These are phyloP conservation scores for Conopomorpha cramerella DNA, from an alignment of 1,140 invertebrate genomes.

Conservation along the genomic window DNA sequence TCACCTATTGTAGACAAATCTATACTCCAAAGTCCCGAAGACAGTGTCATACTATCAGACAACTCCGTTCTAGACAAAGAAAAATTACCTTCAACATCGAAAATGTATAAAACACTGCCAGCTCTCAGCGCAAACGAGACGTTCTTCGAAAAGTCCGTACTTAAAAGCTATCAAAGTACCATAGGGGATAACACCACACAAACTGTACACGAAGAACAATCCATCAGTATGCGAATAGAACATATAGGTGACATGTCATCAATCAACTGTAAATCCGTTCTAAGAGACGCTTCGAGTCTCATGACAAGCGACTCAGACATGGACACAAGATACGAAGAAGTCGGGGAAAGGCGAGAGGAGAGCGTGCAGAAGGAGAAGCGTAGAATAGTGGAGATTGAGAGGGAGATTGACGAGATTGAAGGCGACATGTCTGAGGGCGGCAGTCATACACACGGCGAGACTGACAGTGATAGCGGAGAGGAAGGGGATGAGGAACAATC, in stretches of 20 bases:
- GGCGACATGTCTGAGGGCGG: conserved; percentile 7
- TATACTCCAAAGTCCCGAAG: conserved; percentile 30
- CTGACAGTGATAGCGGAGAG: conserved; percentile 13
- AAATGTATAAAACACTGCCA: conserved; percentile 5
- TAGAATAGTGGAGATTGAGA: not conserved
- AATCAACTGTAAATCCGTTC: conserved; percentile 18
- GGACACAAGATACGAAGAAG: conserved; percentile 17
- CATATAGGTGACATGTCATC: not conserved
- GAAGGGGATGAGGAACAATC: conserved; percentile 11
- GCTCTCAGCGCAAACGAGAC: conserved; percentile 15
- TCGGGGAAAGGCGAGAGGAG: conserved; percentile 14
- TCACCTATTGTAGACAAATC: conserved; percentile 47
- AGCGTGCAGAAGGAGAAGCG: not conserved
- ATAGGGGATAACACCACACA: conserved; percentile 8
- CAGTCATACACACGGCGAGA: conserved; percentile 38
- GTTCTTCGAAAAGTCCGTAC: conserved; percentile 15
- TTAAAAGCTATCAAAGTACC: conserved; percentile 22
- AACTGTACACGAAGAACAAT: conserved; percentile 1
- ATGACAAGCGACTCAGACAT: conserved; percentile 42
- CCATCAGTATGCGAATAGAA: not conserved
- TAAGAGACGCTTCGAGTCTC: conserved; percentile 26
- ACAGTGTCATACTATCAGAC: conserved; percentile 22
- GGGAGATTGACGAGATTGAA: not conserved
- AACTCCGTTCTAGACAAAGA: conserved; percentile 18
- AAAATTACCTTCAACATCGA: conserved; percentile 6